Evolutionary conservation across 2,888 invertebrate species (phyloP), one percentile per base, ranked within the genome.

Genomic region (Petrophora chlorosata): DNA sequence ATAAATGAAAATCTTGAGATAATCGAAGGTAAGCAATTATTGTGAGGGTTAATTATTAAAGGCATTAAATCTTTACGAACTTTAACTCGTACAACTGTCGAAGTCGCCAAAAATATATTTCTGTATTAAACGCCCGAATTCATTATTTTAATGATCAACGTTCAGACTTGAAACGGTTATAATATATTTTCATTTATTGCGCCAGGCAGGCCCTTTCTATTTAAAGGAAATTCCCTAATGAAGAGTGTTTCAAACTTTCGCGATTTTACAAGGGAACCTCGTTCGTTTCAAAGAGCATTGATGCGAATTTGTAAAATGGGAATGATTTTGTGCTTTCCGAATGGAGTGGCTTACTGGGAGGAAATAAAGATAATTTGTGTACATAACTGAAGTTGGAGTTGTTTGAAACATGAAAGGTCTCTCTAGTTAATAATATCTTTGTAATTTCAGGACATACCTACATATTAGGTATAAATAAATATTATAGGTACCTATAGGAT

Each of bases 191-290:
- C 61, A 51, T 62, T 60, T 62, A 61, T 60, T 56, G 54, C 56
- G 35, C 33, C 53, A 53, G 46, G 49, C 52, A 45, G 39, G 40
- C 35, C 40, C 38, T 49, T 55, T 56, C 50, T 45, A 53, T 48
- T 51, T 38, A 54, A 58, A 53, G 62, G 53, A 62, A 63, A 63
- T 63, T 63, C 57, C 50, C 53, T 69, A 65, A 68, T 68, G 69
- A 69, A 68, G 63, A 66, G 62, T 64, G 61, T 63, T 66, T 62
- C 46, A 59, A 71, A 70, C 57, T 70, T 65, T 56, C 50, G 36
- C 49, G 43, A 59, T 62, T 63, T 61, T 59, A 38, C 52, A 49
- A 55, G 51, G 15, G 44, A 52, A 46, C 50, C 39, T 55, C 56
- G 48, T 49, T 58, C 56, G 50, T 56, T 43, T 44, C 50, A 56